These are phyloP conservation scores for Mamestra configurata DNA, from an alignment of 1,140 invertebrate genomes.

Conservation along the genomic window DNA sequence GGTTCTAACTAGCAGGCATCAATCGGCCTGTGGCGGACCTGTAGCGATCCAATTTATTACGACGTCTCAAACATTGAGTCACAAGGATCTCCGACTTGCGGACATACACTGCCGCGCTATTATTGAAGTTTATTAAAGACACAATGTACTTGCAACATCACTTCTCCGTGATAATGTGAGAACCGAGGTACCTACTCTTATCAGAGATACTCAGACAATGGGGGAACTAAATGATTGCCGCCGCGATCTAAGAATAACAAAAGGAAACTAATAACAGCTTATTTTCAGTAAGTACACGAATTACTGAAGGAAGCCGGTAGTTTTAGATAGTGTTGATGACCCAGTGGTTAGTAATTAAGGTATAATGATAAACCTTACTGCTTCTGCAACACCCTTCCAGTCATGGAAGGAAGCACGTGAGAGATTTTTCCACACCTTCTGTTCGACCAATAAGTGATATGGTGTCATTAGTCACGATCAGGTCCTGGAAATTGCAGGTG, in stretches of 20 bases:
- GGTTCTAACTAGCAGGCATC: not conserved
- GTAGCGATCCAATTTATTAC: not conserved
- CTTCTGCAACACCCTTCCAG: too few relatives aligned
- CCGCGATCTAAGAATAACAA: not conserved
- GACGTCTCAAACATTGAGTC: not conserved
- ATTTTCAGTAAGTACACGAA: not conserved
- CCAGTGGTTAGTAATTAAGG: not conserved
- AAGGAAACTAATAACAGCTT: not conserved
- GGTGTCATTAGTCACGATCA: too few relatives aligned
- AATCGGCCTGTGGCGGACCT: not conserved
- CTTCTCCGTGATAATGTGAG: constrained; percentile 7
- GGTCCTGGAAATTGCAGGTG: too few relatives aligned
- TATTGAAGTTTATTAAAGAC: constrained; percentile 27
- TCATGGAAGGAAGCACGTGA: too few relatives aligned
- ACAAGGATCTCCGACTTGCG: not conserved
- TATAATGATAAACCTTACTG: too few relatives aligned
- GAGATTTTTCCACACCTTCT: too few relatives aligned
- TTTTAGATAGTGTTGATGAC: not conserved
- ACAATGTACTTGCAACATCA: constrained; percentile 5
- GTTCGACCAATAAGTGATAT: too few relatives aligned
- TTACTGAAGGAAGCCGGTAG: not conserved
- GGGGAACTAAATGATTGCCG: not conserved
- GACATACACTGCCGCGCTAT: not conserved
- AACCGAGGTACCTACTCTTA: not conserved
- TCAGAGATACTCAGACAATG: constrained; percentile 7